Conservation (phyloP, 2,113 vertebrate species). For the Brachyhypopomus gauderio region DNA sequence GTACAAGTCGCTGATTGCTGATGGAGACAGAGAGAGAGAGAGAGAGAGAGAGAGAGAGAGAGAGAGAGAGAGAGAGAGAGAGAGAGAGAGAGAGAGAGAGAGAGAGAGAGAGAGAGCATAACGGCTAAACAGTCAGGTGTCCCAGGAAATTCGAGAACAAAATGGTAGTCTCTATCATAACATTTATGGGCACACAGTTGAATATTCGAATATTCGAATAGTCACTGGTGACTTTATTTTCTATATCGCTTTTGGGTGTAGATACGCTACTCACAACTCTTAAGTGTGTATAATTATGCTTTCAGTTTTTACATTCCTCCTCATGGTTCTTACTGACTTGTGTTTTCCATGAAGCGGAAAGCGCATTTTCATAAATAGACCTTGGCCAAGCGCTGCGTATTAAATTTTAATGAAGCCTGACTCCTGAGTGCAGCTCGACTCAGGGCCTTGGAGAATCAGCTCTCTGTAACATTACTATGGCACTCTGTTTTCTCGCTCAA, state of each 20-base stretch:
- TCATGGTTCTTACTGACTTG: constrained; percentile 72
- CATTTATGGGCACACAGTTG: not conserved
- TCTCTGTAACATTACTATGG: constrained; percentile 63
- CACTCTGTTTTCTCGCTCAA: constrained; percentile 23
- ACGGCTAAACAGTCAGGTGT: not conserved
- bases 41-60: constrained; percentile 28
- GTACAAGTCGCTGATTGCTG: not conserved
- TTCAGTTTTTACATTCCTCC: constrained; percentile 64
- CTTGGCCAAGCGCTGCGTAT: constrained; percentile 90
- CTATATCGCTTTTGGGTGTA: constrained; percentile 24
- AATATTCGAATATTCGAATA: not conserved
- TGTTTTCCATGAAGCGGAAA: constrained; percentile 85
- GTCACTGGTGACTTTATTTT: constrained; percentile 49
- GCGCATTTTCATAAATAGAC: constrained; percentile 98
- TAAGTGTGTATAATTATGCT: constrained; percentile 64
- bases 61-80: constrained; percentile 36
- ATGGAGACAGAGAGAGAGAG: too few species aligned
- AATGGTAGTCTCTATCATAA: not conserved
- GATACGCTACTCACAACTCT: not conserved
- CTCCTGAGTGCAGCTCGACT: constrained; percentile 90
- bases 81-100: not conserved
- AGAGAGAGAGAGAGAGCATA: not conserved
- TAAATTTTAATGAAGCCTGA: constrained; percentile 93
- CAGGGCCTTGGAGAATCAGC: constrained; percentile 83
- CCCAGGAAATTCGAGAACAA: not conserved